Evolutionary conservation across 2,888 invertebrate species (phyloP), one percentile per base, ranked within the genome.

Genomic region (Eugnorisma glareosa): DNA sequence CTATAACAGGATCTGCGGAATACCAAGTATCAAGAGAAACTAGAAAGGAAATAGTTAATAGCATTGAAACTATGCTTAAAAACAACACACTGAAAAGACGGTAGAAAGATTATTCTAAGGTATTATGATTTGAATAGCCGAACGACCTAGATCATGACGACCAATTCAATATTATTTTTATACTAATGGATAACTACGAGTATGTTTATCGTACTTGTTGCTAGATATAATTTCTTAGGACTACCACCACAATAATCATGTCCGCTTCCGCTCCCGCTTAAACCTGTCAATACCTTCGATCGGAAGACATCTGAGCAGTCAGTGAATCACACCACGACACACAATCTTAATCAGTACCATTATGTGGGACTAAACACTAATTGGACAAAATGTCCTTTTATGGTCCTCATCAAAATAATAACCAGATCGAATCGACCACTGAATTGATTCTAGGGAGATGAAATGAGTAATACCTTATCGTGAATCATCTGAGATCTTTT

Each of bases 361-460:
- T 86, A 86, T 79, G 81, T 82, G 77, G 73, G 77, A 78, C 88
- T 85, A 86, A 89, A 89, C 79, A 85, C 92, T 96, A 95, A 96
- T 96, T 96, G 95, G 95, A 92, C 80, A 82, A 94, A 94, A 95
- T 94, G 91, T 87, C 94, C 94, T 88, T 92, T 90, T 89, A 93
- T 90, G 90, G 94, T 64, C 79, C 85, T 89, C 90, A 90, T 92
- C 89, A 91, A 90, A 90, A 90, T 91, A 86, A 87, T 87, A 83
- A 81, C 73, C 84, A 74, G 77, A 89, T 88, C 79, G 82, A 86
- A 87, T 86, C 76, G 66, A 82, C 80, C 71, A 72, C 81, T 81
- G 82, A 76, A 89, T 87, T 77, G 87, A 84, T 90, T 93, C 90
- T 82, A 81, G 76, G 86, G 86, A 89, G 80, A 75, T 48, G 61